Evolutionary conservation across 2,113 vertebrate genomes (phyloP), one percentile per base, ranked within the genome.

Genomic region (Vidua macroura): DNA sequence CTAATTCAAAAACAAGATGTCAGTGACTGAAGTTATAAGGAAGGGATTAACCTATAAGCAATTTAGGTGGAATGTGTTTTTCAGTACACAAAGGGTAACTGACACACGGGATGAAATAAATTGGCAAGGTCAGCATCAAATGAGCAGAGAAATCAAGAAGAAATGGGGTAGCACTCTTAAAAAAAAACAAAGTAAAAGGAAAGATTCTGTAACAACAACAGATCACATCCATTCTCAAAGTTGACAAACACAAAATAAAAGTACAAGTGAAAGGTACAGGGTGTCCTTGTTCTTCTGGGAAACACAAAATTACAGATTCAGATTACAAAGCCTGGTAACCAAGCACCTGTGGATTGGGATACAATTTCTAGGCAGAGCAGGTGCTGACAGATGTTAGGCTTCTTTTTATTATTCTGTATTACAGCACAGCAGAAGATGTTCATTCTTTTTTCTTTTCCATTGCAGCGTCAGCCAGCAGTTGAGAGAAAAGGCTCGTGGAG

Each of bases 1-100:
- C 94, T 97, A 96, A 98, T 97, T 97, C 97, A 96, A 90, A 98
- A 97, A 79, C 80, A 87, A 97, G 52, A 95, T 96, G 92, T 96
- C 95, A 97, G 96, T 94, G 94, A 95, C 56, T 94, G 86, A 94
- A 96, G 84, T 88, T 97, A 44, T 91, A 94, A 96, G 91, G 81
- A 83, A 81, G 60, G 92, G 92, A 97, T 98, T 96, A 97, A 96
- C 88, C 78, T 95, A 94, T 95, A 95, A 97, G 94, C 91, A 97
- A 97, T 95, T 97, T 97, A 98, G 90, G 86, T 83, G 80, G 41
- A 68, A 92, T 92, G 83, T 95, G 83, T 83, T 93, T 92, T 76
- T 94, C 74, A 92, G 88, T 58, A 95, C 68, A 95, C 43, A 92
- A 90, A 93, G 48, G 24, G 48, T 93, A 96, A 37, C 88, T 96